phyloP scores from a whole-genome alignment of 2,888 invertebrate genomes.

The Volucella inflata region DNA sequence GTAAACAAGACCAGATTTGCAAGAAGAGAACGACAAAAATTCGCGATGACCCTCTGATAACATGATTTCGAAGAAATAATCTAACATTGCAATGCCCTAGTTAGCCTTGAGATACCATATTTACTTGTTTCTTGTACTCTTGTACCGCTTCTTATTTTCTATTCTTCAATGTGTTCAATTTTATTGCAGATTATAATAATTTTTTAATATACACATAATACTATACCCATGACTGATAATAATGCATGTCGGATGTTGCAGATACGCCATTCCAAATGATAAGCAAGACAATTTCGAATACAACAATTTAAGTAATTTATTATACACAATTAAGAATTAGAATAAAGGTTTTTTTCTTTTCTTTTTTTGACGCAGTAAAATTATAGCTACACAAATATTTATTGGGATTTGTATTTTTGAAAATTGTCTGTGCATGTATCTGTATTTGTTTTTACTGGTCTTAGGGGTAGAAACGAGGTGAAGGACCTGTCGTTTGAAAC shows the following conservation, averaged over 20 bases:
- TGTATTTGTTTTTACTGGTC: not conserved
- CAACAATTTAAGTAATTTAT: not conserved
- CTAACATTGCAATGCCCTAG: constrained; percentile 38
- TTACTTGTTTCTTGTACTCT: not conserved
- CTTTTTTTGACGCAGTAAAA: too few relatives aligned
- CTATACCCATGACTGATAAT: constrained; percentile 16
- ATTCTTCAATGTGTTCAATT: not conserved
- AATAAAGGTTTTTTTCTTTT: too few relatives aligned
- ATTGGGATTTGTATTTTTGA: not conserved
- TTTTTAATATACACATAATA: constrained; percentile 5
- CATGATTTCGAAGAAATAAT: constrained; percentile 34
- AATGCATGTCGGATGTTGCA: constrained; percentile 51
- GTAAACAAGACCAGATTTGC: not conserved
- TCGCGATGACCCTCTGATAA: constrained; percentile 67
- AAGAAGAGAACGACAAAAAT: constrained; percentile 25
- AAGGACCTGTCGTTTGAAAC: constrained; percentile 23
- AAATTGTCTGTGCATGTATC: too few relatives aligned
- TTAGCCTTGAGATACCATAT: constrained; percentile 61
- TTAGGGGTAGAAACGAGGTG: constrained; percentile 16
- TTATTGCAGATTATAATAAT: constrained; percentile 29
- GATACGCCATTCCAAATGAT: constrained; percentile 38
- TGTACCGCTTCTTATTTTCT: not conserved
- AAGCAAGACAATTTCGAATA: not conserved
- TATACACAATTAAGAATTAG: too few relatives aligned
- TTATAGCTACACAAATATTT: not conserved